Evolutionary conservation across 2,888 invertebrate species (phyloP), one percentile per base, ranked within the genome.

Genomic region (Ectemnius lituratus): DNA sequence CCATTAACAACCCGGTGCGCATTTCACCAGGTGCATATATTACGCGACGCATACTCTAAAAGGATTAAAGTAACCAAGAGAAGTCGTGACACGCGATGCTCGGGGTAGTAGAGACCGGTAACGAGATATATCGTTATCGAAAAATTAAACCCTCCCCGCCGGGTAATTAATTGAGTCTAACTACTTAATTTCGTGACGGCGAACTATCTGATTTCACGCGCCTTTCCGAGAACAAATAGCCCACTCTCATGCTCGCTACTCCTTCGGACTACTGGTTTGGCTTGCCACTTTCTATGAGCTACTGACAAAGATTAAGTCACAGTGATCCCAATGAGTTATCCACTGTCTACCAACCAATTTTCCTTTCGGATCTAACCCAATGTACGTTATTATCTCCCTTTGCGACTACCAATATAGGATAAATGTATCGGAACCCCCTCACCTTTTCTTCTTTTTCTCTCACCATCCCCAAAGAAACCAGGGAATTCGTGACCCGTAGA

Each of bases 171-270:
- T 52, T 52, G 14, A 52, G 14, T 13, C n/a, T 52, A 52, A 52
- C 16, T 52, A 52, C 52, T 52, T 52, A 52, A 52, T 52, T 52
- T 5, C 52, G n/a, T 52, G 52, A 52, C 52, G n/a, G 52, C 14
- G 52, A 37, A 37, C 52, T 16, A 52, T 52, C 52, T 52, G 52
- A 52, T 52, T 52, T 52, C 52, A 52, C 52, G 52, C 14, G 52
- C 13, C 13, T 52, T 14, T 14, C n/a, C 52, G n/a, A 16, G n/a
- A 52, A 16, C 52, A 52, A 52, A 52, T 52, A 11, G n/a, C 52
- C 52, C 4, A 5, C 52, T 11, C 37, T 8, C 37, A 37, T 37
- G 37, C 37, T 5, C 47, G 2, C n/a, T 47, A 11, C 47, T 2
- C 11, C 6, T n/a, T 2, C 2, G n/a, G 47, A 47, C 47, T 14